phyloP scores from a whole-genome alignment of 2,888 invertebrate genomes.

The Caenorhabditis plicata region DNA sequence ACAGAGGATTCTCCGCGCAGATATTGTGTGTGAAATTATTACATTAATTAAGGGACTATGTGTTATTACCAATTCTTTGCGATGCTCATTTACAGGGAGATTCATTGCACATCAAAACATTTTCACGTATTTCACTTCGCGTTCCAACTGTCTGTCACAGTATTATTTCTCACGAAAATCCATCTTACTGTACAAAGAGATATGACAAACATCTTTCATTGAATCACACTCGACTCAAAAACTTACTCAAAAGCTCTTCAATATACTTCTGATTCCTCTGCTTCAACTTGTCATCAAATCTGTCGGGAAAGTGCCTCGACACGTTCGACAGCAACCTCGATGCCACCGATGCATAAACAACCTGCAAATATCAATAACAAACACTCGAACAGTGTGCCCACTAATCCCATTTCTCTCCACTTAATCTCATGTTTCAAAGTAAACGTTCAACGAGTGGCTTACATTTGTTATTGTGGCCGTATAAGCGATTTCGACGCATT shows the following conservation, averaged over 20 bases:
- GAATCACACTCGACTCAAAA: neutral
- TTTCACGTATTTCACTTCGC: too few relatives aligned
- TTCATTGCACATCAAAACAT: too few relatives aligned
- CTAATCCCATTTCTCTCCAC: too few relatives aligned
- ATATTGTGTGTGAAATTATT: too few relatives aligned
- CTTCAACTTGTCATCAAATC: constrained; percentile 25
- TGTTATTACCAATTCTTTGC: too few relatives aligned
- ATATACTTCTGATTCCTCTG: constrained; percentile 24
- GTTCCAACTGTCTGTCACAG: too few relatives aligned
- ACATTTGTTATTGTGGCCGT: constrained; percentile 19
- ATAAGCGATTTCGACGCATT: constrained; percentile 27
- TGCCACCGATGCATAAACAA: constrained; percentile 30
- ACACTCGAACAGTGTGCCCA: too few relatives aligned
- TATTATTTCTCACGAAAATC: too few relatives aligned
- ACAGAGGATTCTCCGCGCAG: too few relatives aligned
- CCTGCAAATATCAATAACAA: constrained; percentile 14
- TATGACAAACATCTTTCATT: neutral
- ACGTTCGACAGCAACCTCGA: constrained; percentile 46
- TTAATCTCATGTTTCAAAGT: too few relatives aligned
- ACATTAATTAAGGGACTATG: too few relatives aligned
- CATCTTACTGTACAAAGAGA: neutral
- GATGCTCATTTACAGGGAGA: too few relatives aligned
- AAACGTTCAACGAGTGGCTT: neutral
- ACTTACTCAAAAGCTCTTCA: constrained; percentile 27
- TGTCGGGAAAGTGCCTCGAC: constrained; percentile 42